phyloP scores from a whole-genome alignment of 2,888 invertebrate species.

The Acrobasis consociella region DNA sequence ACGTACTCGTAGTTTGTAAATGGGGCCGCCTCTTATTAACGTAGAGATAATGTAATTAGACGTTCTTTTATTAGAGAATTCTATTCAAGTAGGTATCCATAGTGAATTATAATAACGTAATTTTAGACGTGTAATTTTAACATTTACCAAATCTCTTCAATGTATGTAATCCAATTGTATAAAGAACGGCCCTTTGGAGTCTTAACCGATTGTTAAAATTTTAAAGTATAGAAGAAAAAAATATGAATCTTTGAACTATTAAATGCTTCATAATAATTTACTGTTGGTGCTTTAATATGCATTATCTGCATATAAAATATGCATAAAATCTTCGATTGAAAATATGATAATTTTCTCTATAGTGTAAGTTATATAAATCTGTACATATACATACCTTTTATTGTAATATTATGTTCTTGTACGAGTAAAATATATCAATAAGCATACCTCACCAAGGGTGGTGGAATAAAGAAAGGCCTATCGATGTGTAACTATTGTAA shows the following conservation, averaged over 20 bases:
- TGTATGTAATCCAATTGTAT: slow-evolving; percentile 45
- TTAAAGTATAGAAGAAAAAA: slow-evolving; percentile 23
- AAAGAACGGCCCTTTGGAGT: slow-evolving; percentile 25
- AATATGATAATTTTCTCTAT: slow-evolving; percentile 56
- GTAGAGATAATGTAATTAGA: slow-evolving; percentile 62
- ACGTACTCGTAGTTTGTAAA: slow-evolving; percentile 52
- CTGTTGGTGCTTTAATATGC: slow-evolving; percentile 66
- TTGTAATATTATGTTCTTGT: slow-evolving; percentile 55
- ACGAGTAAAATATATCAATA: slow-evolving; percentile 45
- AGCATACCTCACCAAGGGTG: slow-evolving; percentile 46
- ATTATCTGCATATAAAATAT: slow-evolving; percentile 63
- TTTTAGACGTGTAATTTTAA: slow-evolving; percentile 59
- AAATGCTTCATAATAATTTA: slow-evolving; percentile 50
- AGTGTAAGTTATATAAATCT: slow-evolving; percentile 48
- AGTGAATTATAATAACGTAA: slow-evolving; percentile 55
- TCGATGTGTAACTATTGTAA: slow-evolving; percentile 27
- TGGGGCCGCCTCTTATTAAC: slow-evolving; percentile 76
- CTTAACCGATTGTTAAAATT: slow-evolving; percentile 31
- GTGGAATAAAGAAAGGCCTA: slow-evolving; percentile 53
- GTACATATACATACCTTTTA: slow-evolving; percentile 63
- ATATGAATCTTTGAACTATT: slow-evolving; percentile 33
- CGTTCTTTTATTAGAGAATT: slow-evolving; percentile 68
- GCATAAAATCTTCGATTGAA: slow-evolving; percentile 49
- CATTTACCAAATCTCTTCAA: slow-evolving; percentile 73
- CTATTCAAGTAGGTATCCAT: slow-evolving; percentile 64